Evolutionary conservation across 2,797 vertebrate species (phyloP).

Genomic region (Mallotus villosus): DNA sequence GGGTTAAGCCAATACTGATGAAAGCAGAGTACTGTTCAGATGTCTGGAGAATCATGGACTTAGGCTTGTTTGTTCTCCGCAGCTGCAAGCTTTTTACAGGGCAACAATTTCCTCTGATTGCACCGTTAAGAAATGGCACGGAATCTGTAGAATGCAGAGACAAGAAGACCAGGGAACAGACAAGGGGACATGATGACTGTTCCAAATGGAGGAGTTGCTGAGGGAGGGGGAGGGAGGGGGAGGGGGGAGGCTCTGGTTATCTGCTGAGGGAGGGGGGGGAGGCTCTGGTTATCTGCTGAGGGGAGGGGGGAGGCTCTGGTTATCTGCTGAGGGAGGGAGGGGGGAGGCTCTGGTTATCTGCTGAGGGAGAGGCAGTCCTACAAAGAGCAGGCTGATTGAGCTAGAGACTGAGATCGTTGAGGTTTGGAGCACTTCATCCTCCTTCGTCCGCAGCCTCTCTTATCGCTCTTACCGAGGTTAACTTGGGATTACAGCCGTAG

Average conservation of each 20-base stretch:
- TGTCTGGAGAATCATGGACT: constrained; percentile 20
- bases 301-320: too few species aligned
- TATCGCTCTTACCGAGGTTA: background rate
- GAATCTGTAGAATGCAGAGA: constrained; percentile 43
- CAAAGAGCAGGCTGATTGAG: too few species aligned
- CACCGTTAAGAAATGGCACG: constrained; percentile 44
- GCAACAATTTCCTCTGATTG: constrained; percentile 48
- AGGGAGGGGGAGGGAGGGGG: background rate
- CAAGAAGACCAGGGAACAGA: constrained; percentile 29
- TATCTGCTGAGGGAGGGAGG: too few species aligned
- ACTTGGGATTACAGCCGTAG: background rate
- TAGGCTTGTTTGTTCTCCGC: constrained; percentile 32
- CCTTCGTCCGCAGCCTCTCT: too few species aligned
- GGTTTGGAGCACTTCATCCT: too few species aligned
- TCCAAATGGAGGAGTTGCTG: constrained; percentile 30
- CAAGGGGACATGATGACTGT: constrained; percentile 10
- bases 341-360: too few species aligned
- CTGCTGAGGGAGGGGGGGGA: constrained; percentile 9
- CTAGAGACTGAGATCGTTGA: too few species aligned
- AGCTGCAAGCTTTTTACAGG: constrained; percentile 29
- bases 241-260: background rate
- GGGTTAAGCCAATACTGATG: background rate
- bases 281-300: too few species aligned
- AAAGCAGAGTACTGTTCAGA: constrained; percentile 5
- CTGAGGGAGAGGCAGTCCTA: too few species aligned